Conservation (phyloP, 2,888 invertebrate species). For the Cryptocephalus primarius region DNA sequence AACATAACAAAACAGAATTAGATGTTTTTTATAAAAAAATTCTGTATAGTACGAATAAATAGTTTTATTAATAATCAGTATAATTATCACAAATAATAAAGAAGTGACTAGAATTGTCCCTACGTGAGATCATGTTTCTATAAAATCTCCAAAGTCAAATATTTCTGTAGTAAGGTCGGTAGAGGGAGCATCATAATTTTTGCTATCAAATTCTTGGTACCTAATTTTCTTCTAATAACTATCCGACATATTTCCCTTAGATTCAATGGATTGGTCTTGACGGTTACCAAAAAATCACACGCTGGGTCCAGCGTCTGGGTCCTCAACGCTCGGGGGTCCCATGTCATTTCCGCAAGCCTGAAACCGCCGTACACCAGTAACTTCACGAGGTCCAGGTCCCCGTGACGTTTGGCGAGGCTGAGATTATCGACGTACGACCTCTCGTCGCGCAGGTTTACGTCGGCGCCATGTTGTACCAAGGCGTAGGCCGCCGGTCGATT, state of each 20-base stretch:
- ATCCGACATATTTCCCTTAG: constrained; percentile 49
- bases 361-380: constrained; percentile 38
- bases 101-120: constrained; percentile 8
- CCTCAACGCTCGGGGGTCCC: constrained; percentile 29
- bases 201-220: constrained; percentile 27
- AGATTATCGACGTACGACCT: constrained; percentile 47
- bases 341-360: constrained; percentile 28
- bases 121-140: constrained; percentile 15
- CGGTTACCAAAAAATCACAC: constrained; percentile 28
- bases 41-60: neutral
- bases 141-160: constrained; percentile 43
- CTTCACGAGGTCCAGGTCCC: constrained; percentile 31
- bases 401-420: constrained; percentile 41
- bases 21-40: too few relatives aligned
- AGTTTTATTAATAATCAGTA: neutral
- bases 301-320: constrained; percentile 25
- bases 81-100: constrained; percentile 1
- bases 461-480: constrained; percentile 50
- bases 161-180: constrained; percentile 45
- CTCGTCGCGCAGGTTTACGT: constrained; percentile 49
- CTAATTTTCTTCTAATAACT: constrained; percentile 39
- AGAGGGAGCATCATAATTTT: constrained; percentile 42
- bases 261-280: constrained; percentile 38
- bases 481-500: constrained; percentile 42
- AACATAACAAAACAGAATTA: too few relatives aligned